A percentile compares a stretch with the other conserved stretches of the same genome.
These are phyloP conservation scores for Periophthalmus magnuspinnatus DNA, from an alignment of 2,797 vertebrate species.

Conservation along the genomic window DNA sequence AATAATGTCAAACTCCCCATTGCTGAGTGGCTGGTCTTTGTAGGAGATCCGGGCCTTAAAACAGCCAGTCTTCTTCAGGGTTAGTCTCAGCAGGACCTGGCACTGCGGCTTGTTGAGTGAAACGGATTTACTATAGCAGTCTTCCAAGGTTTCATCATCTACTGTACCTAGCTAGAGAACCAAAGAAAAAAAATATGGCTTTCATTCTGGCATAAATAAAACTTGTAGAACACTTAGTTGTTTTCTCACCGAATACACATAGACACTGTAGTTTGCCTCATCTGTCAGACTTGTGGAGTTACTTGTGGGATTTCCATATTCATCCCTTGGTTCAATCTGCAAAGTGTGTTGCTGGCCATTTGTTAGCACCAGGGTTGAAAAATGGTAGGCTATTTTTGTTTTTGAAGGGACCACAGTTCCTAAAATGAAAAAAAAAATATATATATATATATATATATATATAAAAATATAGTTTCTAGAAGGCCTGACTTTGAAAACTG, in stretches of 20 bases:
- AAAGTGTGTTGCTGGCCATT: slow-evolving; percentile 91
- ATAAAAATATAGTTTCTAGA: not conserved
- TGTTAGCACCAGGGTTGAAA: slow-evolving; percentile 95
- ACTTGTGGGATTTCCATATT: slow-evolving; percentile 96
- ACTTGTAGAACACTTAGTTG: not conserved
- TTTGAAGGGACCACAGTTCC: slow-evolving; percentile 96
- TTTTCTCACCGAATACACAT: slow-evolving; percentile 85
- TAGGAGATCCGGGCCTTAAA: slow-evolving; percentile 93
- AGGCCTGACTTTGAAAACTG: not conserved
- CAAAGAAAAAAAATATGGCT: slow-evolving; percentile 16
- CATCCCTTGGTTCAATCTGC: slow-evolving; percentile 95
- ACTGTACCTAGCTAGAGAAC: slow-evolving; percentile 84
- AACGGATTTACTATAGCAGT: slow-evolving; percentile 87
- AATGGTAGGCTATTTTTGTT: slow-evolving; percentile 97
- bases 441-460: too few species aligned
- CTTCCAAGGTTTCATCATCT: slow-evolving; percentile 86
- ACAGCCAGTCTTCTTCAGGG: slow-evolving; percentile 88
- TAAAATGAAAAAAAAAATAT: slow-evolving; percentile 63
- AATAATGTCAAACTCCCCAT: slow-evolving; percentile 98
- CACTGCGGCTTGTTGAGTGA: slow-evolving; percentile 88
- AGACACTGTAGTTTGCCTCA: slow-evolving; percentile 89
- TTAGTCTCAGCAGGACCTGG: slow-evolving; percentile 90
- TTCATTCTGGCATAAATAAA: slow-evolving; percentile 19
- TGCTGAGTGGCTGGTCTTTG: slow-evolving; percentile 91
- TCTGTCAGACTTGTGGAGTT: slow-evolving; percentile 90